phyloP scores from a whole-genome alignment of 2,113 vertebrate species.

The Balaeniceps rex region DNA sequence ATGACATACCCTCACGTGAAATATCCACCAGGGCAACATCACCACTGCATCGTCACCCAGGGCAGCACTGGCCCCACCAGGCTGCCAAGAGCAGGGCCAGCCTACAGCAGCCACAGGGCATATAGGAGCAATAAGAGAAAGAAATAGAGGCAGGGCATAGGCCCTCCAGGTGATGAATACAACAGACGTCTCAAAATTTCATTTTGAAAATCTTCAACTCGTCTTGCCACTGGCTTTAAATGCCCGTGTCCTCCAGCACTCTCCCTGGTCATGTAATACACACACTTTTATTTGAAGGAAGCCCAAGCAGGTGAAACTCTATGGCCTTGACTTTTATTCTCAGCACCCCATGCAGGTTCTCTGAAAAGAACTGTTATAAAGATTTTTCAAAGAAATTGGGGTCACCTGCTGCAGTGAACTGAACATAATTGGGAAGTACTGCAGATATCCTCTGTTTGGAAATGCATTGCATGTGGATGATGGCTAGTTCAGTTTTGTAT shows the following conservation, averaged over 20 bases:
- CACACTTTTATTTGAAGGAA: constrained; percentile 9
- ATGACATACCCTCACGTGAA: accelerated
- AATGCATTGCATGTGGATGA: constrained; percentile 8
- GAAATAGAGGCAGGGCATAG: background rate
- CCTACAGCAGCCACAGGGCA: background rate
- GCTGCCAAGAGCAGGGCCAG: background rate
- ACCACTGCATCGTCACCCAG: no score
- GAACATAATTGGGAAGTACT: constrained; percentile 50
- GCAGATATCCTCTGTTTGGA: constrained; percentile 34
- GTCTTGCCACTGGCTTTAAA: background rate
- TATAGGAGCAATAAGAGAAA: background rate
- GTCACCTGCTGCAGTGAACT: constrained; percentile 42
- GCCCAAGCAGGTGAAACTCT: background rate
- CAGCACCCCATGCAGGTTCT: constrained; percentile 14
- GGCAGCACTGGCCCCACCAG: background rate
- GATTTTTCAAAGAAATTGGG: constrained; percentile 43
- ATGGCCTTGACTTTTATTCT: constrained; percentile 11
- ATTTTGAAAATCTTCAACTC: background rate
- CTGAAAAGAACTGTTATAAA: constrained; percentile 52
- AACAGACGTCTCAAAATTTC: background rate
- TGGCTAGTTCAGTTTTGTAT: constrained; percentile 1
- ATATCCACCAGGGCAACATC: background rate
- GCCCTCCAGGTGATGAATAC: background rate
- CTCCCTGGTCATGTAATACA: background rate
- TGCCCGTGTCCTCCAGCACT: background rate